phyloP scores from a whole-genome alignment of 2,113 vertebrate species.

The Syrmaticus mikado region DNA sequence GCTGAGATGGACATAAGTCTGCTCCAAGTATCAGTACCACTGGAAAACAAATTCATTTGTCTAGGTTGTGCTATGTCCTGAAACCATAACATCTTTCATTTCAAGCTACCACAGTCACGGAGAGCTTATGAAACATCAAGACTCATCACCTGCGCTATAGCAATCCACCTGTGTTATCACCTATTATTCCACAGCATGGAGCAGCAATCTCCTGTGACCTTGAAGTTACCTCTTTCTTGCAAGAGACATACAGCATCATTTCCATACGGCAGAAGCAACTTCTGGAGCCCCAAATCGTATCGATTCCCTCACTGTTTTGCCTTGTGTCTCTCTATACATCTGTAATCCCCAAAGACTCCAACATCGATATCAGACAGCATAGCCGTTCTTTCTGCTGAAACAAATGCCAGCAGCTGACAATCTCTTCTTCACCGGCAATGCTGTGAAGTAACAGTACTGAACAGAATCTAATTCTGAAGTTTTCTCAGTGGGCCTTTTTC shows the following conservation, averaged over 20 bases:
- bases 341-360: background rate
- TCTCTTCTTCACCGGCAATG: background rate
- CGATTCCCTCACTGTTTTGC: background rate
- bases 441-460: background rate
- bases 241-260: background rate
- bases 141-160: background rate
- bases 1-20: background rate
- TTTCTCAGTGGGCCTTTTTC: background rate
- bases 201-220: background rate
- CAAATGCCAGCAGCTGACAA: background rate
- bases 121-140: background rate
- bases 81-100: slow-evolving; percentile 28
- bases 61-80: background rate
- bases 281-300: background rate
- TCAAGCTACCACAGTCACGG: background rate
- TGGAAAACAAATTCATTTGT: background rate
- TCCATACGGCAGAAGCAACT: background rate
- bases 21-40: background rate
- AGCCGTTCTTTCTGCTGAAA: background rate
- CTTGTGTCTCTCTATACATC: background rate
- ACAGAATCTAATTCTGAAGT: background rate
- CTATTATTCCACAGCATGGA: background rate
- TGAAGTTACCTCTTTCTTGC: background rate
- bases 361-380: background rate
- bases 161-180: slow-evolving; percentile 5